Conservation (phyloP, 2,888 invertebrate genomes). For the Altica lythri region DNA sequence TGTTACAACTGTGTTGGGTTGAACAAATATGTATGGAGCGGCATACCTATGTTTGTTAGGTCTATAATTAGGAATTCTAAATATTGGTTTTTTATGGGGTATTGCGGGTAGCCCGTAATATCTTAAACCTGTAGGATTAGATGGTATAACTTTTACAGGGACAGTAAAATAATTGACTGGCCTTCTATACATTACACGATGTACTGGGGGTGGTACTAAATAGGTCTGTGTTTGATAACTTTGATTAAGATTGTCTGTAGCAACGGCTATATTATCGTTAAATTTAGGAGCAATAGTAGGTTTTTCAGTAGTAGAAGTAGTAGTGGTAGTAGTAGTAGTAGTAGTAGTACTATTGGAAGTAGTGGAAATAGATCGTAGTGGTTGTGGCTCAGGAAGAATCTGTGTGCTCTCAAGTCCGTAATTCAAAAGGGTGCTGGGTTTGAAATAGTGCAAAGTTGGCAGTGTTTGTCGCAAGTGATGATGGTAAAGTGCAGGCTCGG, state of each 20-base stretch:
- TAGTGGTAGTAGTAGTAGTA: conserved; percentile 36
- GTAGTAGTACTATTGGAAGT: conserved; percentile 25
- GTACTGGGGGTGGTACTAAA: conserved; percentile 27
- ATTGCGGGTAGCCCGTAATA: conserved; percentile 22
- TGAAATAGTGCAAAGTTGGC: conserved; percentile 37
- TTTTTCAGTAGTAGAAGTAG: conserved; percentile 29
- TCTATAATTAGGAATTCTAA: conserved; percentile 15
- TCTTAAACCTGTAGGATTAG: conserved; percentile 20
- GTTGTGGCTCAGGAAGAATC: conserved; percentile 36
- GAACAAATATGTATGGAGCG: conserved; percentile 9
- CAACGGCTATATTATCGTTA: conserved; percentile 26
- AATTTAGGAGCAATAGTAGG: conserved; percentile 37
- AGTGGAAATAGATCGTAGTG: conserved; percentile 21
- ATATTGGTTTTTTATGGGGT: conserved; percentile 29
- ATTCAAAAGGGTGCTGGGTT: conserved; percentile 38
- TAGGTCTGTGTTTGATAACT: no score
- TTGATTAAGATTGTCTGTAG: conserved; percentile 23
- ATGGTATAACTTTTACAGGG: conserved; percentile 23
- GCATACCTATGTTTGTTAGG: conserved; percentile 12
- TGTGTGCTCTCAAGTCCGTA: conserved; percentile 35
- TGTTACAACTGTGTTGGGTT: conserved; percentile 17
- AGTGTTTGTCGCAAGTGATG: conserved; percentile 29
- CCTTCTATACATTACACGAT: conserved; percentile 8
- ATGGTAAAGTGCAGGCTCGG: conserved; percentile 31
- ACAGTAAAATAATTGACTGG: conserved; percentile 14